Evolutionary conservation across 1,140 invertebrate genomes (phyloP).

Genomic region (Trichonephila inaurata): DNA sequence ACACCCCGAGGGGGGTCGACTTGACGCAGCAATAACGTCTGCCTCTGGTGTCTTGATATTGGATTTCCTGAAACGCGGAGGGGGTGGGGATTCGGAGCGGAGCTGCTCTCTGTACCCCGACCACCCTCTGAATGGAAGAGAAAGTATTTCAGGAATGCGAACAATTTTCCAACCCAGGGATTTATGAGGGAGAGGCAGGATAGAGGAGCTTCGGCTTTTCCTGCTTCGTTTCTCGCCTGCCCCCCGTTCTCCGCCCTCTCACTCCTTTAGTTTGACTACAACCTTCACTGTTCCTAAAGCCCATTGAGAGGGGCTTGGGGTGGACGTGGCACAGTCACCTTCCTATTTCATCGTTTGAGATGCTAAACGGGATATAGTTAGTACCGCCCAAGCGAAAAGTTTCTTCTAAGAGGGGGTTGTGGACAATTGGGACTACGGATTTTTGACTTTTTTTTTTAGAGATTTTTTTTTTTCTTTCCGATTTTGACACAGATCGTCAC

Average conservation of each 20-base stretch:
- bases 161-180: conserved; percentile 77
- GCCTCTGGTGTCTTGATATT: conserved; percentile 76
- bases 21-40: conserved; percentile 70
- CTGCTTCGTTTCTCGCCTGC: conserved; percentile 54
- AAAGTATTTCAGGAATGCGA: conserved; percentile 77
- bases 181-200: conserved; percentile 73
- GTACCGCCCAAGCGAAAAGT: conserved; percentile 68
- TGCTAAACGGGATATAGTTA: conserved; percentile 77
- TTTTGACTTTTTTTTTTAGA: conserved; percentile 11
- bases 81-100: conserved; percentile 41
- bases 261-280: conserved; percentile 70
- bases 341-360: conserved; percentile 74
- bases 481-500: conserved; percentile 66
- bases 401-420: conserved; percentile 58
- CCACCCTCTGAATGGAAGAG: conserved; percentile 58
- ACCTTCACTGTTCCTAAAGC: conserved; percentile 67
- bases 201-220: conserved; percentile 64
- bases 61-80: conserved; percentile 73
- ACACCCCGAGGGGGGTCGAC: conserved; percentile 24
- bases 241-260: conserved; percentile 12
- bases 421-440: conserved; percentile 46
- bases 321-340: conserved; percentile 72
- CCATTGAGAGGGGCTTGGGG: conserved; percentile 3
- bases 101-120: conserved; percentile 4
- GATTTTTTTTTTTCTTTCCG: not conserved